phyloP scores from a whole-genome alignment of 2,797 vertebrate species.

The Jordanella pulchra region DNA sequence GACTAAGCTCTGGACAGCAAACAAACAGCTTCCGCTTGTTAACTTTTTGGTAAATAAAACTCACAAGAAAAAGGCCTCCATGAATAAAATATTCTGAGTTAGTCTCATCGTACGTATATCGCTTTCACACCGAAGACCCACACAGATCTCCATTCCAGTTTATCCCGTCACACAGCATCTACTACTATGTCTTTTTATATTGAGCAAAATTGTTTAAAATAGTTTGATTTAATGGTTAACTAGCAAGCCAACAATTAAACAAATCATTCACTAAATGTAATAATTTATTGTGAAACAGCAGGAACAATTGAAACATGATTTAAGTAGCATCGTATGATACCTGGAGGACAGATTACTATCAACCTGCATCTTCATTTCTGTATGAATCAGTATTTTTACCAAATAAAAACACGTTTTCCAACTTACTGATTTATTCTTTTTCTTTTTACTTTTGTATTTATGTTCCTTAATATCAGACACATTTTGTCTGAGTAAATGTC shows the following conservation, averaged over 20 bases:
- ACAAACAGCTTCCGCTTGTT: conserved; percentile 45
- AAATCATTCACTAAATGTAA: not conserved
- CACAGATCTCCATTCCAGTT: not conserved
- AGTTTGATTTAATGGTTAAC: not conserved
- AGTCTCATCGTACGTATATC: conserved; percentile 23
- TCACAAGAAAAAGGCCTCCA: conserved; percentile 33
- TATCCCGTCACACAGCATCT: not conserved
- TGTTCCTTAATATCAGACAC: not conserved
- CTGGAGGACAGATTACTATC: not conserved
- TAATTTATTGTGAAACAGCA: not conserved
- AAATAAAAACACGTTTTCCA: not conserved
- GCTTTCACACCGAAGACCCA: not conserved
- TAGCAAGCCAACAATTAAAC: not conserved
- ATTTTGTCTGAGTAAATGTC: not conserved
- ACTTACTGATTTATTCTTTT: not conserved
- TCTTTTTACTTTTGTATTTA: not conserved
- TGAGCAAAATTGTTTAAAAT: not conserved
- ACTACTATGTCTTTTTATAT: not conserved
- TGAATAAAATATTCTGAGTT: conserved; percentile 33
- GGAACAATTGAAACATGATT: too few species aligned
- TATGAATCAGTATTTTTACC: not conserved
- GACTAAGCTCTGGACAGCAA: conserved; percentile 48
- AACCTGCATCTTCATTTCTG: not conserved
- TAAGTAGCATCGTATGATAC: not conserved
- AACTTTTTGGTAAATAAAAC: conserved; percentile 50